Percentiles rank a stretch among this genome's conserved stretches.
Conservation (phyloP, 2,888 invertebrate species). For the Rugalucina vietnamica region DNA sequence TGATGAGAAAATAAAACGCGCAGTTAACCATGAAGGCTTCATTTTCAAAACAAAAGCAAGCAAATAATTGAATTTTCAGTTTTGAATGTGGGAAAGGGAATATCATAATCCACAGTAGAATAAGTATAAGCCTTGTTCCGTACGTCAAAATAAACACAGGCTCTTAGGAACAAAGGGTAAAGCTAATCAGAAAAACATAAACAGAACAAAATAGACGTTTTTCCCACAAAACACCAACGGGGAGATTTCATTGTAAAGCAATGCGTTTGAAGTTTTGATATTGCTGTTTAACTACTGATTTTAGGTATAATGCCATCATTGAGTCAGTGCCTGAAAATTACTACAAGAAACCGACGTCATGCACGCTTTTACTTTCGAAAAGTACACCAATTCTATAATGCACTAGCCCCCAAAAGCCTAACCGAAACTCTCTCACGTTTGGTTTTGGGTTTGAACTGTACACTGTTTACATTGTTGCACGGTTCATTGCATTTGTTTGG, state of each 20-base stretch:
- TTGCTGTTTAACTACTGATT: neutral
- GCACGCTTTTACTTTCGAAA: too few species aligned
- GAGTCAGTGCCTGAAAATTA: too few species aligned
- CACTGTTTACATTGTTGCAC: too few species aligned
- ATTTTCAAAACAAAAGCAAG: constrained; percentile 56
- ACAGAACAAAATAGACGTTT: constrained; percentile 41
- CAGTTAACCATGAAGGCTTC: constrained; percentile 29
- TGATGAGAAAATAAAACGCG: too few species aligned
- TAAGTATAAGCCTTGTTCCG: constrained; percentile 18
- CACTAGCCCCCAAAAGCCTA: too few species aligned
- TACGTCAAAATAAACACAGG: constrained; percentile 58
- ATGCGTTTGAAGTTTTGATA: neutral
- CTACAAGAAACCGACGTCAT: too few species aligned
- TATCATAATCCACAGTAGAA: neutral
- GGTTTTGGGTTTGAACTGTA: too few species aligned
- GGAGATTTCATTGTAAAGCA: neutral
- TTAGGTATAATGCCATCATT: too few species aligned
- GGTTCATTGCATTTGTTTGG: too few species aligned
- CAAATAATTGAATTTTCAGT: constrained; percentile 53
- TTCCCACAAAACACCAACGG: constrained; percentile 37
- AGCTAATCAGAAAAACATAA: constrained; percentile 61
- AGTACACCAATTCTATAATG: too few species aligned
- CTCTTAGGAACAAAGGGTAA: constrained; percentile 53
- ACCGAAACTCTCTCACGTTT: too few species aligned
- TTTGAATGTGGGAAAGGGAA: constrained; percentile 41